Evolutionary conservation across 2,797 vertebrate species (phyloP).

Genomic region (Pangasius sanitwongsei): DNA sequence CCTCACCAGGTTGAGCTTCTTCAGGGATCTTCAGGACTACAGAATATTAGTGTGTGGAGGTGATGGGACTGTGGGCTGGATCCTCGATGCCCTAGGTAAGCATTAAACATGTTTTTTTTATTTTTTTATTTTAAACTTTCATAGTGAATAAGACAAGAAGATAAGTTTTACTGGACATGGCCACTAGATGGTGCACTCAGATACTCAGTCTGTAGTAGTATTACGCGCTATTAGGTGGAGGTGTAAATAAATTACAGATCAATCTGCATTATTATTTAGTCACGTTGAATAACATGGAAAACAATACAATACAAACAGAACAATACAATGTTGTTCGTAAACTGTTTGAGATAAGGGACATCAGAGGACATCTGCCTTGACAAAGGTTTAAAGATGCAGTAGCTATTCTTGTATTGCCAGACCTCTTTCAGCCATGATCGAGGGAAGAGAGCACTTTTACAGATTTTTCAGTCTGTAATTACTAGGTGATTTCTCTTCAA

Average conservation of each 20-base stretch:
- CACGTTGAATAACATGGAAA: background rate
- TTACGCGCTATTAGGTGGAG: background rate
- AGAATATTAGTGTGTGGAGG: slow-evolving; percentile 91
- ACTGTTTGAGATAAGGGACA: background rate
- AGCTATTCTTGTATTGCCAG: background rate
- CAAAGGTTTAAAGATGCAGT: background rate
- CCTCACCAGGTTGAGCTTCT: slow-evolving; percentile 83
- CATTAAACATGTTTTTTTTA: background rate
- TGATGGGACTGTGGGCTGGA: slow-evolving; percentile 94
- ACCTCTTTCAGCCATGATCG: background rate
- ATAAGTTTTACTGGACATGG: no score
- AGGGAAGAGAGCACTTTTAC: background rate
- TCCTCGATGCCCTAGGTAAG: slow-evolving; percentile 90
- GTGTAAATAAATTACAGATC: background rate
- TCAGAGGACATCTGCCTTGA: background rate
- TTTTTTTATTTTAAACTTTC: slow-evolving; percentile 45
- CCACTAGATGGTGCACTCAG: background rate
- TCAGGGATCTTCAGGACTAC: slow-evolving; percentile 81
- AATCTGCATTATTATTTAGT: background rate
- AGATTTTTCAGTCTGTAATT: background rate
- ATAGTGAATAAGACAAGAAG: background rate
- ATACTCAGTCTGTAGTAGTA: background rate
- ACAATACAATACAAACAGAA: no score
- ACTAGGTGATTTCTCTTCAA: background rate
- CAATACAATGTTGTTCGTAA: background rate